phyloP scores from a whole-genome alignment of 2,797 vertebrate genomes.

The Brachymystax lenok region DNA sequence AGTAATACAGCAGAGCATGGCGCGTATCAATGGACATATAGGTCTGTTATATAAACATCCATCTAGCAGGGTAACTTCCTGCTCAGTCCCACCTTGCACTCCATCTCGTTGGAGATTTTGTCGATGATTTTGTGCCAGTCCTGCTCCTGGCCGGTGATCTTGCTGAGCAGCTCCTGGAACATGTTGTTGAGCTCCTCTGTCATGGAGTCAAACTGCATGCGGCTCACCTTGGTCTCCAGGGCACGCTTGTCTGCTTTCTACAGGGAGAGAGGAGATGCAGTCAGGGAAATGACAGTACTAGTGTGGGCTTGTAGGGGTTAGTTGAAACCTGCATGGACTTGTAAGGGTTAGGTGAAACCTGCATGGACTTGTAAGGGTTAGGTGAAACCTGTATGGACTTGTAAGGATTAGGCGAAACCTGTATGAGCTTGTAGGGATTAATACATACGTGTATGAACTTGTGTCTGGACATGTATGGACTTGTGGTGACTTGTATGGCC shows the following conservation, averaged over 20 bases:
- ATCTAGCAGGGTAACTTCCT: not conserved
- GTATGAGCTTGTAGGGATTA: too few species aligned
- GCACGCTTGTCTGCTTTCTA: constrained; percentile 79
- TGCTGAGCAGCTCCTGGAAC: constrained; percentile 78
- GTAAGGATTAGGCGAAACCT: not conserved
- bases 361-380: too few species aligned
- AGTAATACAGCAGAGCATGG: not conserved
- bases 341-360: too few species aligned
- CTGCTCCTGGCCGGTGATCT: constrained; percentile 77
- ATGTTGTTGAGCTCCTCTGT: constrained; percentile 76
- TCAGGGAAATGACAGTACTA: not conserved
- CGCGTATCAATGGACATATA: not conserved
- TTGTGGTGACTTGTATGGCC: not conserved
- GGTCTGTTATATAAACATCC: not conserved
- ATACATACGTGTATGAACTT: too few species aligned
- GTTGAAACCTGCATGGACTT: too few species aligned
- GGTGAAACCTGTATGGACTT: too few species aligned
- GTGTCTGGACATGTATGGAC: not conserved
- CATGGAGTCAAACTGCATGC: constrained; percentile 73
- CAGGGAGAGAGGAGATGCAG: not conserved
- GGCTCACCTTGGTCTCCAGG: constrained; percentile 79
- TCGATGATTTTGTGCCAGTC: constrained; percentile 78
- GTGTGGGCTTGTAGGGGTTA: not conserved
- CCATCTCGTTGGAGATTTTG: constrained; percentile 77
- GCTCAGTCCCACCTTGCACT: constrained; percentile 74